Percentiles rank a stretch among this genome's conserved stretches.
phyloP scores from a whole-genome alignment of 2,113 vertebrate genomes.

The Lycaon pictus region DNA sequence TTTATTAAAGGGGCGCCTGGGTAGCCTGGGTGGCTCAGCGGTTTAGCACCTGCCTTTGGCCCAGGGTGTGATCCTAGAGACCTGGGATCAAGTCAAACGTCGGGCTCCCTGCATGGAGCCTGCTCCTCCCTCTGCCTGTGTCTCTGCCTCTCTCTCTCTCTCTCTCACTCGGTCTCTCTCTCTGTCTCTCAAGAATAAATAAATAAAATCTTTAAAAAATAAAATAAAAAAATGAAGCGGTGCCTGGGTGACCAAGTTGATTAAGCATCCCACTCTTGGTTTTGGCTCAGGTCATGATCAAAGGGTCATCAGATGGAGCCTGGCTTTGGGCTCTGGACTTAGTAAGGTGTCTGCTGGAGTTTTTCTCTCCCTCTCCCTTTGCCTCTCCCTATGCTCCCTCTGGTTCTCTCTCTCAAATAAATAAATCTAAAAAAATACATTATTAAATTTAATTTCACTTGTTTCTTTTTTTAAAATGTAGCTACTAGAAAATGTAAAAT shows the following conservation, averaged over 20 bases:
- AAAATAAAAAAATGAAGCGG: background rate
- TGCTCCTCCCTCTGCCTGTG: too few relatives aligned
- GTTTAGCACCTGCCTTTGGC: too few relatives aligned
- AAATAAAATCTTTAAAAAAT: too few relatives aligned
- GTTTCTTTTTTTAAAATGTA: background rate
- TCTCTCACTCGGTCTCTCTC: too few relatives aligned
- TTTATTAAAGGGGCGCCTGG: background rate
- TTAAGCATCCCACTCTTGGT: background rate
- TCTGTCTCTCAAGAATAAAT: too few relatives aligned
- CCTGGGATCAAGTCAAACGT: too few relatives aligned
- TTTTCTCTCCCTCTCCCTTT: background rate
- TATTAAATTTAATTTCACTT: background rate
- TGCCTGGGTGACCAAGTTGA: background rate
- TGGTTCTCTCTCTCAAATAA: background rate
- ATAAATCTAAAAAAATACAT: constrained; percentile 4
- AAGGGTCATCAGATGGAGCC: background rate
- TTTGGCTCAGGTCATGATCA: background rate
- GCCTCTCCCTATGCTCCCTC: background rate
- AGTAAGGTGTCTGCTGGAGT: background rate
- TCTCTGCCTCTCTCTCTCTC: too few relatives aligned
- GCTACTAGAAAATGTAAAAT: background rate
- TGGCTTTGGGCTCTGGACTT: background rate
- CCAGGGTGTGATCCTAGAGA: too few relatives aligned
- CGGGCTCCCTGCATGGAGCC: too few relatives aligned
- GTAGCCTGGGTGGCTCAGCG: background rate